Evolutionary conservation across 1,140 invertebrate species (phyloP), one percentile per base, ranked within the genome.

Genomic region (Hyles vespertilio): DNA sequence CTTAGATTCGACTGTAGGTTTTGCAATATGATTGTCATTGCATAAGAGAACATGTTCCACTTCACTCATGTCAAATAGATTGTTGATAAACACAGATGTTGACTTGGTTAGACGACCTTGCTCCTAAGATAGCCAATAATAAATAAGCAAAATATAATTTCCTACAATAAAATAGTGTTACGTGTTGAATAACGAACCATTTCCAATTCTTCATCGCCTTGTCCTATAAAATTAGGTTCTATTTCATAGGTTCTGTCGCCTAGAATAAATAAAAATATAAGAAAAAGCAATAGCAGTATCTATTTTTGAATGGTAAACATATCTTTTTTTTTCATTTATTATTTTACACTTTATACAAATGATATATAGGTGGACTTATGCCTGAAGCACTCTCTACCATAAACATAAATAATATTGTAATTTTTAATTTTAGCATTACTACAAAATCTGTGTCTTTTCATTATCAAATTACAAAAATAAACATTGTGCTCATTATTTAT

Each of bases 141-240:
- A 33, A 5, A 3, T 33, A 51, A 34, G 10, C 4, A 33, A 8
- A 34, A 51, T 33, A 51, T 3, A 32, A 1, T 32, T 3, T 33
- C 3, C 32, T n/a, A 51, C 32, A 51, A 1, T 51, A 1, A 51
- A 33, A 40, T 22, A 8, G 36, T 40, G 32, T 54, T 44, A 45
- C 9, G 2, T 36, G 2, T 47, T 34, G 11, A 22, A 60, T 36
- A 60, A 68, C 65, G 69, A 70, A 79, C 81, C 56, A 61, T 55
- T 51, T 75, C 72, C 46, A 70, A 59, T 44, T 81, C 78, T 66
- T 79, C 81, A 67, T 87, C 84, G n/a, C 84, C 84, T 77, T 87
- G 84, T 9, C 84, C 84, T 55, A 81, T 86, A 40, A 75, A 61
- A 62, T 44, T 65, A 53, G 61, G 50, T 43, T 76, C 74, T 33